Conservation (phyloP, 2,888 invertebrate species). For the Rhimphoctona megacephalus region DNA sequence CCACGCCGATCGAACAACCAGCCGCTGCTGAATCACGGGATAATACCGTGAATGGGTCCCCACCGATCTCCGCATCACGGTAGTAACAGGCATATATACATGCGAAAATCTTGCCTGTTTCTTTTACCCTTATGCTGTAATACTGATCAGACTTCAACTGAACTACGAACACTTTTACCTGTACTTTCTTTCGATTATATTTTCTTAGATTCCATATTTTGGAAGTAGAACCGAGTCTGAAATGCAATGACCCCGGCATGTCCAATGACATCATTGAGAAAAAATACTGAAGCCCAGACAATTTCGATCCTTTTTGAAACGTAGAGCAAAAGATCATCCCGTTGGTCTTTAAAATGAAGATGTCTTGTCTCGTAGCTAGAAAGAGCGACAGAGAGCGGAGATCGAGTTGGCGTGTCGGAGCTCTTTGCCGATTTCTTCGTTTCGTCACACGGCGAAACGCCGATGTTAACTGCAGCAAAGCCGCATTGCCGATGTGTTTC, state of each 20-base stretch:
- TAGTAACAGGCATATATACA: slow-evolving; percentile 46
- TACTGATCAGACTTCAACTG: slow-evolving; percentile 37
- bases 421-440: slow-evolving; percentile 55
- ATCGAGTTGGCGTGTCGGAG: slow-evolving; percentile 57
- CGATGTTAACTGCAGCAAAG: slow-evolving; percentile 39
- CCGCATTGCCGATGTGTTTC: slow-evolving; percentile 51
- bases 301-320: slow-evolving; percentile 1
- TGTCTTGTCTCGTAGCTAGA: slow-evolving; percentile 4
- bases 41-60: slow-evolving; percentile 74
- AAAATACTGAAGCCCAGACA: not conserved
- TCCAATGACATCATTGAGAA: not conserved
- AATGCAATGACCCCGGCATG: not conserved
- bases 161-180: slow-evolving; percentile 30
- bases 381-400: slow-evolving; percentile 22
- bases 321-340: slow-evolving; percentile 1
- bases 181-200: not conserved
- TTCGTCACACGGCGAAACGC: slow-evolving; percentile 64
- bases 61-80: slow-evolving; percentile 64
- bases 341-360: slow-evolving; percentile 21
- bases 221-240: not conserved
- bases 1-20: slow-evolving; percentile 55
- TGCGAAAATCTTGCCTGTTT: slow-evolving; percentile 11
- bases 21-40: slow-evolving; percentile 75
- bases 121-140: slow-evolving; percentile 34
- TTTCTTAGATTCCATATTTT: not conserved